Evolutionary conservation across 2,797 vertebrate genomes (phyloP).

Genomic region (Darevskia nairensis): DNA sequence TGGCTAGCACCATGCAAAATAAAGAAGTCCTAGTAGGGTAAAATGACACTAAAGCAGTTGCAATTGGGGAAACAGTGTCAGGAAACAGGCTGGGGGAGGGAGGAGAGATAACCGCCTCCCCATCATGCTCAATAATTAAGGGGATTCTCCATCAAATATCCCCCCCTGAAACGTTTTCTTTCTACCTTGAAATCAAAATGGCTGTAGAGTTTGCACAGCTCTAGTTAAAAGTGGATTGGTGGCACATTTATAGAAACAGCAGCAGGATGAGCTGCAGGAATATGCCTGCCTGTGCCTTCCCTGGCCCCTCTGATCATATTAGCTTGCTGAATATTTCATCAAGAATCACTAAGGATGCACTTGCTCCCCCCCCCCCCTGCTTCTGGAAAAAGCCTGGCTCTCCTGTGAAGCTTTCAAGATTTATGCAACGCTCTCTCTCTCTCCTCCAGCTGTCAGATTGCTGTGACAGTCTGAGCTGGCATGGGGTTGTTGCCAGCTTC

Average conservation of each 20-base stretch:
- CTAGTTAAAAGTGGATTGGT: background rate
- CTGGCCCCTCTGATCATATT: constrained; percentile 17
- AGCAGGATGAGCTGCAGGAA: background rate
- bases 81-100: no score
- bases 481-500: background rate
- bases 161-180: background rate
- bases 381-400: constrained; percentile 7
- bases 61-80: background rate
- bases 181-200: background rate
- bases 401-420: constrained; percentile 11
- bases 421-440: background rate
- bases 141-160: no score
- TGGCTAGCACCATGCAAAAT: no score
- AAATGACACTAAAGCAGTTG: background rate
- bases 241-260: background rate
- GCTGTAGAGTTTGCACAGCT: background rate
- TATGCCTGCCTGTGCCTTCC: background rate
- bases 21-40: background rate
- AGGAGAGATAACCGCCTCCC: no score
- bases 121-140: background rate
- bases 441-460: background rate
- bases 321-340: constrained; percentile 24
- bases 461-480: background rate
- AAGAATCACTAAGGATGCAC: background rate
- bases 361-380: background rate